Conservation (phyloP, 2,797 vertebrate genomes). For the Gymnopithys bicolor region DNA sequence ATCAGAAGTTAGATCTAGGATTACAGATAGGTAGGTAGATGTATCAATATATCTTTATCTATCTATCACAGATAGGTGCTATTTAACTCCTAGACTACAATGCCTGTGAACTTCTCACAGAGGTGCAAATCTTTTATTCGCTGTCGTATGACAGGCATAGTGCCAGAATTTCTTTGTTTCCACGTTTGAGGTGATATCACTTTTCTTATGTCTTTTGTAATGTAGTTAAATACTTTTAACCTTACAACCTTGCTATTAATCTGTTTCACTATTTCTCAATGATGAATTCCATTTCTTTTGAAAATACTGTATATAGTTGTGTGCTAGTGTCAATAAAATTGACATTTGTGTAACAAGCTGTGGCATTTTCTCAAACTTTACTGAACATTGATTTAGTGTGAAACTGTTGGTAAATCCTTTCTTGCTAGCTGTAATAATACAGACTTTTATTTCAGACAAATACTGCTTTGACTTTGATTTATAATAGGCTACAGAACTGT, state of each 20-base stretch:
- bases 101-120: slow-evolving; percentile 53
- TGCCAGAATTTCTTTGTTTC: slow-evolving; percentile 76
- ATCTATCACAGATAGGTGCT: slow-evolving; percentile 54
- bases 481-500: slow-evolving; percentile 40
- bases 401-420: slow-evolving; percentile 62
- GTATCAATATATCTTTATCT: background rate
- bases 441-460: slow-evolving; percentile 53
- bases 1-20: background rate
- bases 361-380: slow-evolving; percentile 79
- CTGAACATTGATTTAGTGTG: slow-evolving; percentile 74
- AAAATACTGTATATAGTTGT: slow-evolving; percentile 83
- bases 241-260: slow-evolving; percentile 65
- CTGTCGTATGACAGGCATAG: slow-evolving; percentile 64
- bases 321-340: slow-evolving; percentile 93
- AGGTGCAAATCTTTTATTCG: slow-evolving; percentile 54
- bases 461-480: slow-evolving; percentile 37
- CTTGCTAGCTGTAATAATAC: slow-evolving; percentile 59
- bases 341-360: slow-evolving; percentile 84
- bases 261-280: slow-evolving; percentile 79
- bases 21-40: slow-evolving; percentile 43
- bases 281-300: slow-evolving; percentile 73
- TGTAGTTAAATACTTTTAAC: slow-evolving; percentile 68
- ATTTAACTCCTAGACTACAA: slow-evolving; percentile 50
- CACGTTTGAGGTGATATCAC: slow-evolving; percentile 55
- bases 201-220: slow-evolving; percentile 74